Conservation (phyloP, 2,113 vertebrate species). For the Hirundichthys speculiger region DNA sequence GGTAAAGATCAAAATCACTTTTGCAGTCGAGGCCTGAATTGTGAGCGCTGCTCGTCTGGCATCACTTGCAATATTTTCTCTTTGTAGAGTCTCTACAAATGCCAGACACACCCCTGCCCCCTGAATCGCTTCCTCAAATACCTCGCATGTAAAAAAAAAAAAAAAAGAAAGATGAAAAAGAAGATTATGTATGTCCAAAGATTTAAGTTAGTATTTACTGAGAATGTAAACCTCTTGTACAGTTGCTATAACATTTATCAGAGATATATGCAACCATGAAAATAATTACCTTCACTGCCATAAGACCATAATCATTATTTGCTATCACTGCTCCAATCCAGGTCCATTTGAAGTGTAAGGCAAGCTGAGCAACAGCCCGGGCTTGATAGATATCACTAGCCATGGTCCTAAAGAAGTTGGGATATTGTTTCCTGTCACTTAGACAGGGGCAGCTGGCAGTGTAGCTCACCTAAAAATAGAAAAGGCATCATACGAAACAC, state of each 20-base stretch:
- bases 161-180: not conserved
- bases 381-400: conserved; percentile 82
- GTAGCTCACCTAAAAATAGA: conserved; percentile 77
- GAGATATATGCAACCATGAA: not conserved
- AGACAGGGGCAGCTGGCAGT: conserved; percentile 78
- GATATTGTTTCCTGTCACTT: conserved; percentile 67
- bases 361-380: conserved; percentile 73
- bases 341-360: conserved; percentile 76
- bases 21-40: conserved; percentile 72
- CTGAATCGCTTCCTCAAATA: conserved; percentile 72
- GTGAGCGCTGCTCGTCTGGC: conserved; percentile 58
- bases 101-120: conserved; percentile 73
- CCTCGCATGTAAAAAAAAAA: conserved; percentile 39
- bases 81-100: conserved; percentile 73
- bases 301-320: conserved; percentile 76
- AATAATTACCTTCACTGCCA: conserved; percentile 66
- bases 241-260: no score
- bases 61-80: conserved; percentile 67
- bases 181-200: not conserved
- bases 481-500: not conserved
- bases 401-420: conserved; percentile 83
- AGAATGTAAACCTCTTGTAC: no score
- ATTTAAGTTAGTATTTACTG: not conserved
- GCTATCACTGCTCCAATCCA: conserved; percentile 81
- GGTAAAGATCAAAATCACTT: conserved; percentile 77